Conservation (phyloP, 2,797 vertebrate species). For the Hydrophis major region DNA sequence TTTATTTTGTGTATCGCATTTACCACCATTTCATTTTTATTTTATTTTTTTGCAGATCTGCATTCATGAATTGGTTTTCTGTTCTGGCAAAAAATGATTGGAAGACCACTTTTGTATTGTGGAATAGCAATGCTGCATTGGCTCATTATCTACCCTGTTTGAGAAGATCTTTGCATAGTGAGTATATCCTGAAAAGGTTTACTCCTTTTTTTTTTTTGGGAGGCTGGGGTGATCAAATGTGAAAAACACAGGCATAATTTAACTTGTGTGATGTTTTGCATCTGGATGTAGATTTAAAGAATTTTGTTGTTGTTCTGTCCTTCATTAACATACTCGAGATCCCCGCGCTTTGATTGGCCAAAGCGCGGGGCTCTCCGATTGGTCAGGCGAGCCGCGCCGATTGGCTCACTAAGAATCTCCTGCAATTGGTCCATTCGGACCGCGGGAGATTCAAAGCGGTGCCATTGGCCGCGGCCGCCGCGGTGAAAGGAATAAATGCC, state of each 20-base stretch:
- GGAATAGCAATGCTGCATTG: background rate
- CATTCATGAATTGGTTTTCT: background rate
- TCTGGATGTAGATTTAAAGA: background rate
- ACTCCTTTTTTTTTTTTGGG: background rate
- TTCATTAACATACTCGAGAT: too few species aligned
- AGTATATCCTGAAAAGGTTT: conserved; percentile 37
- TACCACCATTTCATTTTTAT: background rate
- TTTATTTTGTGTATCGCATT: background rate
- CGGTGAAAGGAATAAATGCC: too few species aligned
- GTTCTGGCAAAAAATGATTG: conserved; percentile 46
- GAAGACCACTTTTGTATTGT: conserved; percentile 35
- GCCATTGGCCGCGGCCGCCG: too few species aligned
- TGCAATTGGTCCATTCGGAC: too few species aligned
- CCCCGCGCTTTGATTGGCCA: too few species aligned
- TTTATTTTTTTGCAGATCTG: background rate
- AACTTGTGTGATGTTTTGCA: background rate
- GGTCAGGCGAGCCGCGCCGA: too few species aligned
- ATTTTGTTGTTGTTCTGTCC: too few species aligned
- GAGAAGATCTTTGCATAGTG: conserved; percentile 63
- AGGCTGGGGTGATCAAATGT: background rate
- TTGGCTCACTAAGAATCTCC: too few species aligned
- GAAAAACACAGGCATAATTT: background rate
- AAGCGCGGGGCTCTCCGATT: too few species aligned
- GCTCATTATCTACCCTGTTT: conserved; percentile 23
- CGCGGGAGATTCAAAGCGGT: too few species aligned